phyloP scores from a whole-genome alignment of 2,113 vertebrate genomes.

The Toxotes jaculatrix region DNA sequence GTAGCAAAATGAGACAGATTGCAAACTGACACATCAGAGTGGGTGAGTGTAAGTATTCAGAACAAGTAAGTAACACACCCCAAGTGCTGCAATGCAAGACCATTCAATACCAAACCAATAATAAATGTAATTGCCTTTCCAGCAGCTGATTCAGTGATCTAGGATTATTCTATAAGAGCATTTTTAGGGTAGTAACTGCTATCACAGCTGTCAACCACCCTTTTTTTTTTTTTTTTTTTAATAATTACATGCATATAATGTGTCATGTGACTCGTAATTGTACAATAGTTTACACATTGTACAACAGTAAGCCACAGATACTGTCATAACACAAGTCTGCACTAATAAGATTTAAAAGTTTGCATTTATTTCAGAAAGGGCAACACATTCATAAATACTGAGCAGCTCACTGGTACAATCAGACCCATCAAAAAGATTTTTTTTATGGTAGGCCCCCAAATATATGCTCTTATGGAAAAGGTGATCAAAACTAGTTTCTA shows the following conservation, averaged over 20 bases:
- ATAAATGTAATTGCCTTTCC: background rate
- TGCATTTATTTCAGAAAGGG: conserved; percentile 75
- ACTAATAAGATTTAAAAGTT: conserved; percentile 53
- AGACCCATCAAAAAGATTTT: conserved; percentile 6
- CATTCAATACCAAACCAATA: background rate
- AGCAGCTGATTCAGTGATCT: background rate
- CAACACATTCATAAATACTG: conserved; percentile 75
- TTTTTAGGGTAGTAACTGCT: background rate
- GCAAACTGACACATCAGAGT: background rate
- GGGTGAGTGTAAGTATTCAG: background rate
- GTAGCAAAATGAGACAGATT: background rate
- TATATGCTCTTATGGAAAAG: conserved; percentile 11
- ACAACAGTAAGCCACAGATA: background rate
- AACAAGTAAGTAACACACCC: background rate
- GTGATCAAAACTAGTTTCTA: conserved; percentile 15
- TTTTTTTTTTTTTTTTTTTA: no score
- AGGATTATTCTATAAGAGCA: conserved; percentile 4
- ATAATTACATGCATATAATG: background rate
- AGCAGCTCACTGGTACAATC: conserved; percentile 57
- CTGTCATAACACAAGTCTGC: conserved; percentile 21
- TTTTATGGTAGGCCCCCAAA: conserved; percentile 32
- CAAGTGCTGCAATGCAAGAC: background rate
- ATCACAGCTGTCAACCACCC: background rate
- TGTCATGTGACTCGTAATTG: background rate
- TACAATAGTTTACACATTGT: background rate